A percentile compares a stretch with the other conserved stretches of the same genome.
Evolutionary conservation across 2,113 vertebrate genomes (phyloP).

Genomic region (Xyrauchen texanus): DNA sequence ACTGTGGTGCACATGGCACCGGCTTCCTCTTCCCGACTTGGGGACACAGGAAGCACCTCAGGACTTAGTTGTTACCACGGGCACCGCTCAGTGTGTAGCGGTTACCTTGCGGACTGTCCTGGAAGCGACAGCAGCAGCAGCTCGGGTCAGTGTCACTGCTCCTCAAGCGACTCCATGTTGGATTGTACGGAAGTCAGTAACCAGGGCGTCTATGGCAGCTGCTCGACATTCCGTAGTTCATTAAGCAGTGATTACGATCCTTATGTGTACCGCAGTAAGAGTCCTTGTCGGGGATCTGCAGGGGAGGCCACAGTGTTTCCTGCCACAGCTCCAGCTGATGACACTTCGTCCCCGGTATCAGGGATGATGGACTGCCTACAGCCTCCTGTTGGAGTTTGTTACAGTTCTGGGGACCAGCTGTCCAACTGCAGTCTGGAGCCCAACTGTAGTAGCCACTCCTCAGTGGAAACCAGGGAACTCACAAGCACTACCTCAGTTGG

Average conservation of each 20-base stretch:
- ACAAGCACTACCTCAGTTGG: constrained; percentile 86
- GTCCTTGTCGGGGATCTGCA: constrained; percentile 77
- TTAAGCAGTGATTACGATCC: constrained; percentile 98
- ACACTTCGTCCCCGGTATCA: constrained; percentile 68
- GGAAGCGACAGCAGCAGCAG: constrained; percentile 95
- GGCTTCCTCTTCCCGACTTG: constrained; percentile 75
- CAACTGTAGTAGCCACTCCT: constrained; percentile 91
- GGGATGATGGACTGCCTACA: constrained; percentile 71
- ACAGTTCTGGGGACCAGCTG: constrained; percentile 86
- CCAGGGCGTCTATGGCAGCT: constrained; percentile 96
- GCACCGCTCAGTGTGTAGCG: constrained; percentile 92
- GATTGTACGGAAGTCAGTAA: constrained; percentile 98
- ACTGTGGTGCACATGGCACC: constrained; percentile 83
- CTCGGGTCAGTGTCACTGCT: constrained; percentile 92
- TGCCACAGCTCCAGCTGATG: constrained; percentile 62
- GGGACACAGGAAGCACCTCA: constrained; percentile 81
- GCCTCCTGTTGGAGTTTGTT: constrained; percentile 68
- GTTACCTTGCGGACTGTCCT: constrained; percentile 93
- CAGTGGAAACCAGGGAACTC: constrained; percentile 88
- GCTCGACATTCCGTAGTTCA: constrained; percentile 96
- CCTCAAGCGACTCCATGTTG: constrained; percentile 94
- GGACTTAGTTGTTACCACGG: constrained; percentile 92
- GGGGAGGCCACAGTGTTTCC: constrained; percentile 50
- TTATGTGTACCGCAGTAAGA: constrained; percentile 91
- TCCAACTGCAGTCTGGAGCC: constrained; percentile 92